These are phyloP conservation scores for Cantharis nigra DNA, from an alignment of 2,888 invertebrate genomes.

Conservation along the genomic window DNA sequence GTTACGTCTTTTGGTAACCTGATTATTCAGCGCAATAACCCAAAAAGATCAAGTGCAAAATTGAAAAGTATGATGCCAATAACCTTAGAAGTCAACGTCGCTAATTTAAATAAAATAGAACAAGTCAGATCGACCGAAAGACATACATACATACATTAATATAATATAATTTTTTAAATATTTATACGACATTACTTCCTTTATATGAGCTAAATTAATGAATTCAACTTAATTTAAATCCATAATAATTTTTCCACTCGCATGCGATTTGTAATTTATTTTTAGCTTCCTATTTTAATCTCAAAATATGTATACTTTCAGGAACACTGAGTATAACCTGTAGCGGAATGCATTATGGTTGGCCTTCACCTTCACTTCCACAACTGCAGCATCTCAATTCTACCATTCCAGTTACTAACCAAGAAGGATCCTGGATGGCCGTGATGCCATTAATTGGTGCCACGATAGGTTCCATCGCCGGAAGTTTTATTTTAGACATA, in stretches of 20 bases:
- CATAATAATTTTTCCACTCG: too few species aligned
- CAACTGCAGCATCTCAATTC: slow-evolving; percentile 57
- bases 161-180: background rate
- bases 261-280: background rate
- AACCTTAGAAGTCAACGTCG: background rate
- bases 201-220: background rate
- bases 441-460: slow-evolving; percentile 66
- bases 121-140: too few species aligned
- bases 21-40: too few species aligned
- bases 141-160: background rate
- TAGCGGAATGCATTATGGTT: slow-evolving; percentile 57
- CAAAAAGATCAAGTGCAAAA: too few species aligned
- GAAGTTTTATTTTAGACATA: slow-evolving; percentile 66
- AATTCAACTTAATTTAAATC: background rate
- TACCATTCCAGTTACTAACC: slow-evolving; percentile 55
- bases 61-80: too few species aligned
- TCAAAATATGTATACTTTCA: slow-evolving; percentile 36
- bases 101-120: background rate
- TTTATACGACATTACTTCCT: background rate
- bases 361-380: slow-evolving; percentile 66
- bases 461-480: slow-evolving; percentile 64
- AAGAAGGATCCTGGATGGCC: slow-evolving; percentile 66
- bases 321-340: slow-evolving; percentile 49
- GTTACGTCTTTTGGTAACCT: too few species aligned
- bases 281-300: background rate